phyloP scores from a whole-genome alignment of 2,113 vertebrate genomes.

The Phalacrocorax pelagicus region DNA sequence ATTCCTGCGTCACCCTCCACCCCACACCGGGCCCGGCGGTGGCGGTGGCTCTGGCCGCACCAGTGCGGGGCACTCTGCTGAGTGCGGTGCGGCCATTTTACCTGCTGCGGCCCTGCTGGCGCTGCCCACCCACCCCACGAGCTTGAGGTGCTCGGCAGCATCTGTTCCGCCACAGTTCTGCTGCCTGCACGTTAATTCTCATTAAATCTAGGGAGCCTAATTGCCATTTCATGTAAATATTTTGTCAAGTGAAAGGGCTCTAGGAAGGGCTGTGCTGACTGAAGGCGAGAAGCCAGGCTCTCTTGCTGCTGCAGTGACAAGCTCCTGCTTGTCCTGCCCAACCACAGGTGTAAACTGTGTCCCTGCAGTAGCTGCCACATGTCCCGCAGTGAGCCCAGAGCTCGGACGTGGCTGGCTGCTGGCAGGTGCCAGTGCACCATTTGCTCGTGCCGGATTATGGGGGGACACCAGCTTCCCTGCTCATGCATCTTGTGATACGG shows the following conservation, averaged over 20 bases:
- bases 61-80: neutral
- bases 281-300: neutral
- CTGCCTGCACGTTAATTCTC: neutral
- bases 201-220: neutral
- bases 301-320: rapidly evolving
- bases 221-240: neutral
- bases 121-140: rapidly evolving
- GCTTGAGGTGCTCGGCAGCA: neutral
- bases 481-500: rapidly evolving
- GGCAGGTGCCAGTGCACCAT: no score
- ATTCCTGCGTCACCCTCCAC: neutral
- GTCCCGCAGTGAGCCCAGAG: neutral
- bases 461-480: neutral
- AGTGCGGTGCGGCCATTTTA: rapidly evolving
- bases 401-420: rapidly evolving
- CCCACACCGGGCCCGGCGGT: rapidly evolving
- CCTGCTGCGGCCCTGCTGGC: rapidly evolving
- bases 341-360: neutral
- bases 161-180: neutral
- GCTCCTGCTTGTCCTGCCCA: neutral
- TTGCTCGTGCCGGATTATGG: rapidly evolving
- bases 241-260: neutral
- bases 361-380: rapidly evolving
- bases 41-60: rapidly evolving
- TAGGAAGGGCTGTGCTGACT: neutral